Conservation (phyloP, 2,797 vertebrate genomes). For the Sebastes paucispinis region DNA sequence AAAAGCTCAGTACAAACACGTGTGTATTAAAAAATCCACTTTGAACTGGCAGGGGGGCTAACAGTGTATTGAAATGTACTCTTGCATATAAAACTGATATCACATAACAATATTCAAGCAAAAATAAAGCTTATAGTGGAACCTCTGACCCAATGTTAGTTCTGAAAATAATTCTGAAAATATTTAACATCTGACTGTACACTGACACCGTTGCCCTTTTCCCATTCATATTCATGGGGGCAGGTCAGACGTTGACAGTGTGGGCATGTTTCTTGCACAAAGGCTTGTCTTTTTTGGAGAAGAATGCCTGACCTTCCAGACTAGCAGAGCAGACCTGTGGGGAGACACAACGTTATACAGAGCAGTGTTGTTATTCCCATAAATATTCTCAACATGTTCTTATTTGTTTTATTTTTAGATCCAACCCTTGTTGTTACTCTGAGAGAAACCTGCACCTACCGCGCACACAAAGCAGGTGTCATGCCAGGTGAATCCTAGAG, state of each 20-base stretch:
- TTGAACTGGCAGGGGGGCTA: neutral
- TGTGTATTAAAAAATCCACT: neutral
- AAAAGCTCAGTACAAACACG: constrained; percentile 31
- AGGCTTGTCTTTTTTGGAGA: constrained; percentile 98
- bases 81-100: constrained; percentile 19
- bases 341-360: constrained; percentile 19
- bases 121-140: constrained; percentile 33
- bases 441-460: constrained; percentile 79
- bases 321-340: constrained; percentile 90
- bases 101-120: neutral
- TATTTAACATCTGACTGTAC: constrained; percentile 42
- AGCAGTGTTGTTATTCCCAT: neutral
- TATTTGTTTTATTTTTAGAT: neutral
- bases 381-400: neutral
- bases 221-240: neutral
- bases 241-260: constrained; percentile 88
- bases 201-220: neutral
- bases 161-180: constrained; percentile 26
- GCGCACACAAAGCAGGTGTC: constrained; percentile 98
- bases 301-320: constrained; percentile 95
- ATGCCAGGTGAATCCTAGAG: constrained; percentile 94
- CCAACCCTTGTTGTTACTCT: neutral
- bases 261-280: constrained; percentile 98
- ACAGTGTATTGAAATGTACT: constrained; percentile 38
- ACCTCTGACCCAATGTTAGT: constrained; percentile 37